phyloP scores from a whole-genome alignment of 2,113 vertebrate species.

The Elanus axillaris region DNA sequence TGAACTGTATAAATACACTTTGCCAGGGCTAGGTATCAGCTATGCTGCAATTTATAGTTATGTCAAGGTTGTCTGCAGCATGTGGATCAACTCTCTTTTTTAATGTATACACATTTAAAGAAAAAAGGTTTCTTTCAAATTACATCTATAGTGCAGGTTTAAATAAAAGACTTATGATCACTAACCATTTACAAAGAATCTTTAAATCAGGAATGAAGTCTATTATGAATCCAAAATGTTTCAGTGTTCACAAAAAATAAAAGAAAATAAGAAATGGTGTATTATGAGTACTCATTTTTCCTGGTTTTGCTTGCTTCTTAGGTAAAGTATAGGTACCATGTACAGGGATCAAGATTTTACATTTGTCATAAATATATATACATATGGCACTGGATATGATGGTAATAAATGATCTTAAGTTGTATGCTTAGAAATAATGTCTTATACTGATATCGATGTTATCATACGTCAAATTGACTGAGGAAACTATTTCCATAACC shows the following conservation, averaged over 20 bases:
- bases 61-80: background rate
- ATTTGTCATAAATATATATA: background rate
- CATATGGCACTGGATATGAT: background rate
- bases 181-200: background rate
- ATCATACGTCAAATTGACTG: background rate
- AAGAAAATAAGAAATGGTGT: rapidly evolving
- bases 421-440: background rate
- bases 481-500: background rate
- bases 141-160: background rate
- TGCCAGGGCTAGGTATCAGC: background rate
- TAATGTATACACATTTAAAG: background rate
- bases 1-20: background rate
- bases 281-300: background rate
- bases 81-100: background rate
- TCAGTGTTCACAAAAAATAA: background rate
- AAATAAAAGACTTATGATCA: background rate
- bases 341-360: background rate
- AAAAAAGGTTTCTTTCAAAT: background rate
- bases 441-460: background rate
- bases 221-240: background rate
- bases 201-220: background rate
- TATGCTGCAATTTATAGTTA: background rate
- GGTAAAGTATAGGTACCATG: background rate
- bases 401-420: background rate
- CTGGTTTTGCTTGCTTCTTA: background rate